Percentiles rank a stretch among this genome's conserved stretches.
phyloP scores from a whole-genome alignment of 2,113 vertebrate genomes.

The Alethe castanea region DNA sequence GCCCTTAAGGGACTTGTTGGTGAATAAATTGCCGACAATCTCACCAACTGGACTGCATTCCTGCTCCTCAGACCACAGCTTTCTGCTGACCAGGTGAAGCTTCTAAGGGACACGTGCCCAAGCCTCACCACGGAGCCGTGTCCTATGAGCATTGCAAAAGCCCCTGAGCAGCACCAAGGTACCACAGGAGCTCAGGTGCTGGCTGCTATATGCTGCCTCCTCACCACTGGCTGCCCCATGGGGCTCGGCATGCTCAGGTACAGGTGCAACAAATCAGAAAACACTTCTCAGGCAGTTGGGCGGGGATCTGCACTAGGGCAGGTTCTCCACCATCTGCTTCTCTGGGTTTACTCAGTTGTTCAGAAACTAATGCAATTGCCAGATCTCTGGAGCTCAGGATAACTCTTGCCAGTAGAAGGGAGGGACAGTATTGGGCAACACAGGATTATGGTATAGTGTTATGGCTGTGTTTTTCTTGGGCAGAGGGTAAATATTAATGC shows the following conservation, averaged over 20 bases:
- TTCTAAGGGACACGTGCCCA: rapidly evolving
- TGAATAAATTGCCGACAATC: neutral
- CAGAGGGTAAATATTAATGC: neutral
- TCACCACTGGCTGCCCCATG: rapidly evolving
- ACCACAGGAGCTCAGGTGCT: neutral
- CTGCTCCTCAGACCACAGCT: neutral
- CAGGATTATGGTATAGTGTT: neutral
- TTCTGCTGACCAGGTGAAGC: neutral
- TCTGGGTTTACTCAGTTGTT: neutral
- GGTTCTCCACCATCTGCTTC: neutral
- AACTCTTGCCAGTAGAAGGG: neutral
- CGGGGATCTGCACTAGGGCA: neutral
- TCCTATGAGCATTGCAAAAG: neutral
- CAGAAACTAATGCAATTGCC: neutral
- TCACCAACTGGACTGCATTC: neutral
- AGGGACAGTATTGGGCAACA: neutral
- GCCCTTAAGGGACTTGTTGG: neutral
- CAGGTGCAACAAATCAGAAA: neutral
- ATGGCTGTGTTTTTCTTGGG: neutral
- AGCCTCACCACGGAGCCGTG: neutral
- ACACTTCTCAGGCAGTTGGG: neutral
- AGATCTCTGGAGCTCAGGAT: neutral
- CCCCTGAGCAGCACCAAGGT: neutral
- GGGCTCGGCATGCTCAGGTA: neutral
- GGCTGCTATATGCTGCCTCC: neutral